Conservation (phyloP, 2,113 vertebrate genomes). For the Clarias macrocephalus region DNA sequence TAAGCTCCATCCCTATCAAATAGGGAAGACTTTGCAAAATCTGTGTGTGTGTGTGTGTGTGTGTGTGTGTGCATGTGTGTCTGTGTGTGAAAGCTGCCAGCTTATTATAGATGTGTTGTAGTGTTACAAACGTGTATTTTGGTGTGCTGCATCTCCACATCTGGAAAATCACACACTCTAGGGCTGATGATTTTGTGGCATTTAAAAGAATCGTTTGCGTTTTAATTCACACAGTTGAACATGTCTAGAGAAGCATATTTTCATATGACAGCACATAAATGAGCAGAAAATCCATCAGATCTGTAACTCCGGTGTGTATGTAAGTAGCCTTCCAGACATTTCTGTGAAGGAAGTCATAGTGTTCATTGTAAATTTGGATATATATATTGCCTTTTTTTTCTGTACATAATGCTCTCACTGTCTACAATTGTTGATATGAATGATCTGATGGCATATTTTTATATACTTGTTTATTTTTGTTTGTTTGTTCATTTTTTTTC, state of each 20-base stretch:
- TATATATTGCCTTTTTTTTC: constrained; percentile 73
- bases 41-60: neutral
- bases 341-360: constrained; percentile 67
- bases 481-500: constrained; percentile 54
- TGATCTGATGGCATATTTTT: constrained; percentile 84
- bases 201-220: neutral
- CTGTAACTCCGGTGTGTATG: constrained; percentile 29
- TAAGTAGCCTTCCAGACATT: constrained; percentile 60
- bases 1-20: neutral
- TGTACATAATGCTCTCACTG: constrained; percentile 79
- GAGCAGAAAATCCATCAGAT: neutral
- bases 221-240: neutral
- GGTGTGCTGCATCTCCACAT: neutral
- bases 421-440: constrained; percentile 80
- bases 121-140: neutral
- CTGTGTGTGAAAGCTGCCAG: neutral
- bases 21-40: neutral
- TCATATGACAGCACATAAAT: constrained; percentile 25
- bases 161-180: neutral
- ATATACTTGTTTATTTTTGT: constrained; percentile 75
- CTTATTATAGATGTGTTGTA: neutral
- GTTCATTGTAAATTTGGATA: constrained; percentile 77
- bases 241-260: constrained; percentile 29
- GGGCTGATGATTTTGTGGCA: neutral
- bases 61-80: neutral